A percentile compares a stretch with the other conserved stretches of the same genome.
These are phyloP conservation scores for Unio delphinus DNA, from an alignment of 2,888 invertebrate genomes.

Conservation along the genomic window DNA sequence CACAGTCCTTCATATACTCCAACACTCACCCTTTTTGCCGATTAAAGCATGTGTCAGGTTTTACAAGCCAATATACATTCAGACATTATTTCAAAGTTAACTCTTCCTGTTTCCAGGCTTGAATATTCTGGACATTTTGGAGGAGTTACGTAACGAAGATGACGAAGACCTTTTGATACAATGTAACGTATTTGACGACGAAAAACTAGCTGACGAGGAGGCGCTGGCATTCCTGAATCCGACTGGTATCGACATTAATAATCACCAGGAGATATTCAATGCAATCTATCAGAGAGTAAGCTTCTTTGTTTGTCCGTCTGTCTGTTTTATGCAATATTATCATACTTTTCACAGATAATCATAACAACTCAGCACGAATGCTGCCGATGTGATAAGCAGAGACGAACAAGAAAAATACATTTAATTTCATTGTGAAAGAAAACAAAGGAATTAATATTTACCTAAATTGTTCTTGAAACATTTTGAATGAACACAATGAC, in stretches of 20 bases:
- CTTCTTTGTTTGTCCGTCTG: slow-evolving; percentile 6
- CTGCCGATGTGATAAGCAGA: too few species aligned
- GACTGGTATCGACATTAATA: slow-evolving; percentile 88
- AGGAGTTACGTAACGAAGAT: slow-evolving; percentile 56
- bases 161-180: slow-evolving; percentile 78
- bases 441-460: too few species aligned
- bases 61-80: too few species aligned
- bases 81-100: background rate
- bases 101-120: slow-evolving; percentile 79
- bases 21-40: too few species aligned
- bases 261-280: slow-evolving; percentile 93
- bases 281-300: slow-evolving; percentile 90
- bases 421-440: too few species aligned
- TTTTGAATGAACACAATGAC: too few species aligned
- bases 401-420: too few species aligned
- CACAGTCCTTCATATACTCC: too few species aligned
- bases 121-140: slow-evolving; percentile 84
- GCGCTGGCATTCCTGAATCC: slow-evolving; percentile 76
- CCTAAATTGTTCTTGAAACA: too few species aligned
- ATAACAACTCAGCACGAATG: too few species aligned
- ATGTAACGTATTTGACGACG: slow-evolving; percentile 95
- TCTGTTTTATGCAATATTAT: background rate
- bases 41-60: too few species aligned
- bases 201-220: slow-evolving; percentile 92
- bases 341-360: background rate